Conservation (phyloP, 2,888 invertebrate species). For the Ophion obscuratus region DNA sequence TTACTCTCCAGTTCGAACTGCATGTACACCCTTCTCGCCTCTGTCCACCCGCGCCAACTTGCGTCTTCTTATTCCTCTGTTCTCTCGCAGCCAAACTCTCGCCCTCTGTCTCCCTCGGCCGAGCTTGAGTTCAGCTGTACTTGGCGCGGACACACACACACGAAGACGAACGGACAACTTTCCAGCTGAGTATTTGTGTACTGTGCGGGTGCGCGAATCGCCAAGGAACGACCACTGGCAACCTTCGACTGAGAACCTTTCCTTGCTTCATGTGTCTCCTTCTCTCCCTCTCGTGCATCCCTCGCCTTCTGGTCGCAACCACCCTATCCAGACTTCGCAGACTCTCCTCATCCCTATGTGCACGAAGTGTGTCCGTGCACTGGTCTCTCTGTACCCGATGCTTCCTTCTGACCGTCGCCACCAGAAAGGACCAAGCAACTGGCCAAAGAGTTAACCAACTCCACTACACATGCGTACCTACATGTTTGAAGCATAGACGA, state of each 20-base stretch:
- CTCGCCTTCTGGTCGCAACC: conserved; percentile 15
- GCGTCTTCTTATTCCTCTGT: conserved; percentile 59
- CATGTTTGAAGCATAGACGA: conserved; percentile 76
- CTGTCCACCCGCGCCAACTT: conserved; percentile 24
- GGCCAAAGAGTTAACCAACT: conserved; percentile 75
- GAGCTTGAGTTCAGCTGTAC: conserved; percentile 55
- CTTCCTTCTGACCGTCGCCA: conserved; percentile 55
- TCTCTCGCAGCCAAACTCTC: conserved; percentile 60
- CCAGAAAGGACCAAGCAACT: conserved; percentile 64
- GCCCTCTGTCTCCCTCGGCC: conserved; percentile 59
- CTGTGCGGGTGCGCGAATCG: conserved; percentile 39
- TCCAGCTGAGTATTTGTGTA: conserved; percentile 1
- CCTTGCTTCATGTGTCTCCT: conserved; percentile 39
- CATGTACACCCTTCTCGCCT: conserved; percentile 6
- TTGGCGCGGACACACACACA: conserved; percentile 23
- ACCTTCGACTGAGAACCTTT: conserved; percentile 71
- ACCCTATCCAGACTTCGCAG: conserved; percentile 63
- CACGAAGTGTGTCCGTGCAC: conserved; percentile 51
- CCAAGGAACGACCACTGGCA: conserved; percentile 53
- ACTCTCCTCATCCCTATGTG: conserved; percentile 54
- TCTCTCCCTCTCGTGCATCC: conserved; percentile 35
- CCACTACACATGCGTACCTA: conserved; percentile 73
- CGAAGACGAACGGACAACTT: conserved; percentile 2
- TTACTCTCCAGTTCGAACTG: conserved; percentile 47
- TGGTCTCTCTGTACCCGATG: conserved; percentile 30